Evolutionary conservation across 2,113 vertebrate species (phyloP).

Genomic region (human): GRCh38 chr3:117552501-117553000

Average conservation of each 20-base stretch:
- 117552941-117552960: not conserved
- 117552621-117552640: not conserved
- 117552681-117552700: not conserved
- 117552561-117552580: not conserved
- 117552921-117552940: conserved; percentile 46
- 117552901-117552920: not conserved
- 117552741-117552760: not conserved
- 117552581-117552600: not conserved
- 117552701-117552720: not conserved
- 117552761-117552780: not conserved
- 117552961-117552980: not conserved
- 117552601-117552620: not conserved
- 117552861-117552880: not conserved
- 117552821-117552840: conserved; percentile 4
- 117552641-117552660: not conserved
- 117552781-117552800: not conserved
- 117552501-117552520: not conserved
- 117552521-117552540: not conserved
- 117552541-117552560: not conserved
- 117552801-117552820: not conserved
- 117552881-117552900: conserved; percentile 1
- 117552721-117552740: not conserved
- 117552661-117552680: not conserved
- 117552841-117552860: not conserved
- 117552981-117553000: not conserved